These are phyloP conservation scores for Aradophagus sp. DNA, from an alignment of 1,140 invertebrate genomes.

Conservation along the genomic window DNA sequence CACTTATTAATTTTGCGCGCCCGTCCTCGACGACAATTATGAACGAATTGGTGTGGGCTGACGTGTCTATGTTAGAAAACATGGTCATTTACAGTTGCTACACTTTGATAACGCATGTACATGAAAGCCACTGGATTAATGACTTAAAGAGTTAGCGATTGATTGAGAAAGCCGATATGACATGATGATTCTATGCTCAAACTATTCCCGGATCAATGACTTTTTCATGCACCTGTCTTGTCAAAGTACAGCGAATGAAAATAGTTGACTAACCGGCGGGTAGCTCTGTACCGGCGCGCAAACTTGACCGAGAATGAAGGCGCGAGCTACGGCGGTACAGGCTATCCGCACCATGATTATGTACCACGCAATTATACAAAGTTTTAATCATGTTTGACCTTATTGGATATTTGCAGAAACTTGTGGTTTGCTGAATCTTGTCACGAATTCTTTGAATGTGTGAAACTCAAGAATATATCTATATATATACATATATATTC, in stretches of 20 bases:
- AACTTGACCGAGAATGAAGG: constrained; percentile 8
- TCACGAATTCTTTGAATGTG: constrained; percentile 75
- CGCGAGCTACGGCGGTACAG: constrained; percentile 40
- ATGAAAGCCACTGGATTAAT: constrained; percentile 42
- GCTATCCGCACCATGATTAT: constrained; percentile 61
- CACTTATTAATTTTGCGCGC: constrained; percentile 8
- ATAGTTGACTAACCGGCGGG: constrained; percentile 60
- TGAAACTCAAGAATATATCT: constrained; percentile 63
- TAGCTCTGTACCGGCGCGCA: constrained; percentile 57
- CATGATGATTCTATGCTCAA: too few relatives aligned
- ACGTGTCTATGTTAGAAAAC: constrained; percentile 75
- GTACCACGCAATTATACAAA: constrained; percentile 69
- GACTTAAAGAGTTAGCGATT: not conserved
- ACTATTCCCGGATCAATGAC: too few relatives aligned
- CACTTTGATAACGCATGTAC: constrained; percentile 65
- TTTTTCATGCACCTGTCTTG: constrained; percentile 50
- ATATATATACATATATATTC: constrained; percentile 49
- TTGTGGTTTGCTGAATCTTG: constrained; percentile 76
- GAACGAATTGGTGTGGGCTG: constrained; percentile 75
- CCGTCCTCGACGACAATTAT: constrained; percentile 61
- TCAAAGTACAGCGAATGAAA: constrained; percentile 63
- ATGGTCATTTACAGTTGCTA: constrained; percentile 71
- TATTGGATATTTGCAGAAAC: constrained; percentile 75
- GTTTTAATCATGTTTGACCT: constrained; percentile 74
- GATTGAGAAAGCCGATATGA: not conserved